A percentile compares a stretch with the other conserved stretches of the same genome.
Evolutionary conservation across 2,888 invertebrate genomes (phyloP).

Genomic region (Leptura quadrifasciata): DNA sequence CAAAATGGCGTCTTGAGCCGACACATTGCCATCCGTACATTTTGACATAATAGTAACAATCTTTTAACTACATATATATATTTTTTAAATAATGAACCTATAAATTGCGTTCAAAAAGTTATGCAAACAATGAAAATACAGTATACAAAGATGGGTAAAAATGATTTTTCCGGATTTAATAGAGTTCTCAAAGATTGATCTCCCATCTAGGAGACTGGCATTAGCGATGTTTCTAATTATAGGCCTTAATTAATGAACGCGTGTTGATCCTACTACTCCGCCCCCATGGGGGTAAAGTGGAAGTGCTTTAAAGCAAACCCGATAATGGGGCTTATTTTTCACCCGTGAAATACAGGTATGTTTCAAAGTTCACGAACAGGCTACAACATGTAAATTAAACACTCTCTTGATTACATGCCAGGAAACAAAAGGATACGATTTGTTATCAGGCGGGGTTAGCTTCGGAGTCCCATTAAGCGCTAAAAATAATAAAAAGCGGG

Average conservation of each 20-base stretch:
- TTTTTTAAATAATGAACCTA: too few species aligned
- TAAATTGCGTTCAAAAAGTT: too few species aligned
- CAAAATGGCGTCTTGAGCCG: too few species aligned
- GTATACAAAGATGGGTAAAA: not conserved
- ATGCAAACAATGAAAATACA: too few species aligned
- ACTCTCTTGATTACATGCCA: conserved; percentile 51
- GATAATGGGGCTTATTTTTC: conserved; percentile 53
- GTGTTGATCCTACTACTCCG: conserved; percentile 22
- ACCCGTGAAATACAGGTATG: conserved; percentile 45
- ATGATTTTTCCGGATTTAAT: not conserved
- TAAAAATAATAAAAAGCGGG: conserved; percentile 10
- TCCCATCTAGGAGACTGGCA: conserved; percentile 20
- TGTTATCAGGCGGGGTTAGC: conserved; percentile 36
- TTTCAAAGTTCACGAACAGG: conserved; percentile 37
- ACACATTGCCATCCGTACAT: too few species aligned
- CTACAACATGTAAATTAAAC: conserved; percentile 52
- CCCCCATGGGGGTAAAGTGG: conserved; percentile 26
- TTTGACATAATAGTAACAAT: too few species aligned
- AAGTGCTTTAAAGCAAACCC: conserved; percentile 39
- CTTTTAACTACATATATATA: too few species aligned
- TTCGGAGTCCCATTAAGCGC: conserved; percentile 23
- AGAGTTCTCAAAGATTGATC: not conserved
- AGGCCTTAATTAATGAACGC: conserved; percentile 44
- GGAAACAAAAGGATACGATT: conserved; percentile 49
- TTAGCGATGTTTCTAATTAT: conserved; percentile 40